Percentiles rank a stretch among this genome's conserved stretches.
These are phyloP conservation scores for Sinodicranocentrus sp. DNA, from an alignment of 2,888 invertebrate species.

Conservation along the genomic window DNA sequence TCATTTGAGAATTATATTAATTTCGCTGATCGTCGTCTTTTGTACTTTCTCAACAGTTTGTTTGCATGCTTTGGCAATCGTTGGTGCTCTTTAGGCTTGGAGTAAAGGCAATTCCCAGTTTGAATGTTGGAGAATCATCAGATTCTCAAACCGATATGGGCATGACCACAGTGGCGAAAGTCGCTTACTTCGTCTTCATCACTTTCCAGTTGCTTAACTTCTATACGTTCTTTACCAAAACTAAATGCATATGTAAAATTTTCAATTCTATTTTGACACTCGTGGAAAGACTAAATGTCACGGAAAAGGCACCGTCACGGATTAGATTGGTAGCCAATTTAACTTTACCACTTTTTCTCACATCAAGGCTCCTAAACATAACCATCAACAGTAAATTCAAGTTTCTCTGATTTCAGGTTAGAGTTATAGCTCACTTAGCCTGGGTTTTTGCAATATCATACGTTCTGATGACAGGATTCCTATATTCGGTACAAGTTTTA, in stretches of 20 bases:
- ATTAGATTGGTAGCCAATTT: slow-evolving; percentile 4
- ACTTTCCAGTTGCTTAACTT: slow-evolving; percentile 12
- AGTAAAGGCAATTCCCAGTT: slow-evolving; percentile 35
- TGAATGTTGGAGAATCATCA: not conserved
- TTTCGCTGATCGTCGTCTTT: too few species aligned
- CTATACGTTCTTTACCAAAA: slow-evolving; percentile 15
- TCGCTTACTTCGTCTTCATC: slow-evolving; percentile 46
- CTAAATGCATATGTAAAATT: slow-evolving; percentile 22
- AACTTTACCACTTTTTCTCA: too few species aligned
- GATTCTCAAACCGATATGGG: not conserved
- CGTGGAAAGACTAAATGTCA: not conserved
- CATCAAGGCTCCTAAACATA: too few species aligned
- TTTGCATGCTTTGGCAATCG: slow-evolving; percentile 28
- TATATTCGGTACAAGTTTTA: slow-evolving; percentile 18
- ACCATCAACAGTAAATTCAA: too few species aligned
- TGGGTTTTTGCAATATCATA: slow-evolving; percentile 37
- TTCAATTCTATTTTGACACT: slow-evolving; percentile 25
- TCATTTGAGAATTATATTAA: too few species aligned
- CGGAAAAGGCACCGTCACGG: slow-evolving; percentile 21
- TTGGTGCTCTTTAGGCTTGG: slow-evolving; percentile 22
- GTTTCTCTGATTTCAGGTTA: slow-evolving; percentile 39
- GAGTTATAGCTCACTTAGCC: not conserved
- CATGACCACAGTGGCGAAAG: slow-evolving; percentile 33
- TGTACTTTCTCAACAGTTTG: slow-evolving; percentile 23
- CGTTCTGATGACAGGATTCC: slow-evolving; percentile 11